Evolutionary conservation across 2,888 invertebrate genomes (phyloP).

Genomic region (Caenorhabditis japonica): DNA sequence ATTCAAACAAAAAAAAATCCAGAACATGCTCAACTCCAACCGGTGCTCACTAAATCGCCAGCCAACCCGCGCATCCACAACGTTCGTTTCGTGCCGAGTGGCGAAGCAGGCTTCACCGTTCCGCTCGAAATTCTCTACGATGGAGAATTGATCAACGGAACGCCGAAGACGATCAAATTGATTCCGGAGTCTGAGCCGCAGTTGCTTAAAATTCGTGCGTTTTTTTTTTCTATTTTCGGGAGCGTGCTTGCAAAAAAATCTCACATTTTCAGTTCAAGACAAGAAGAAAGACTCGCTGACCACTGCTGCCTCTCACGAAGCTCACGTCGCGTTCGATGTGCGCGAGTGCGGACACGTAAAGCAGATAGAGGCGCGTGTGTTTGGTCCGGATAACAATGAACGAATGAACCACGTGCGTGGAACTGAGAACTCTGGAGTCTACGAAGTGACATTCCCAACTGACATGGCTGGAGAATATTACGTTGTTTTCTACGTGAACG

Average conservation of each 20-base stretch:
- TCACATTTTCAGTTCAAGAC: conserved; percentile 30
- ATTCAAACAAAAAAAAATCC: too few relatives aligned
- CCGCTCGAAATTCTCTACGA: conserved; percentile 58
- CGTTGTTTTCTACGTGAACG: conserved; percentile 48
- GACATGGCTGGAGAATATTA: conserved; percentile 56
- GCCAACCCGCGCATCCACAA: conserved; percentile 51
- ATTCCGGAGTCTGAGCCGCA: conserved; percentile 53
- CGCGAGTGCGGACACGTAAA: conserved; percentile 59
- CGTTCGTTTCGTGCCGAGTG: conserved; percentile 47
- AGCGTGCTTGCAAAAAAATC: not conserved
- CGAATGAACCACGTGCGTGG: conserved; percentile 45
- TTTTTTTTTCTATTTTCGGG: not conserved
- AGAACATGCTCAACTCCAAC: conserved; percentile 23
- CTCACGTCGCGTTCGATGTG: conserved; percentile 57
- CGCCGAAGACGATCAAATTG: conserved; percentile 25
- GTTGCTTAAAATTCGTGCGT: conserved; percentile 36
- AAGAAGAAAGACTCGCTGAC: conserved; percentile 28
- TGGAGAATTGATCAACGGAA: conserved; percentile 53
- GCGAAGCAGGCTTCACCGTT: conserved; percentile 45
- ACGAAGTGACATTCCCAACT: conserved; percentile 46
- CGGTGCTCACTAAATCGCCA: conserved; percentile 26
- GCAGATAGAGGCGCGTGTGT: conserved; percentile 51
- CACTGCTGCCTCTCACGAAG: conserved; percentile 52
- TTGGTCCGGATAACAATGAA: conserved; percentile 61
- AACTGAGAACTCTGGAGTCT: conserved; percentile 37